Evolutionary conservation across 2,113 vertebrate genomes (phyloP).

Genomic region (Perca fluviatilis): DNA sequence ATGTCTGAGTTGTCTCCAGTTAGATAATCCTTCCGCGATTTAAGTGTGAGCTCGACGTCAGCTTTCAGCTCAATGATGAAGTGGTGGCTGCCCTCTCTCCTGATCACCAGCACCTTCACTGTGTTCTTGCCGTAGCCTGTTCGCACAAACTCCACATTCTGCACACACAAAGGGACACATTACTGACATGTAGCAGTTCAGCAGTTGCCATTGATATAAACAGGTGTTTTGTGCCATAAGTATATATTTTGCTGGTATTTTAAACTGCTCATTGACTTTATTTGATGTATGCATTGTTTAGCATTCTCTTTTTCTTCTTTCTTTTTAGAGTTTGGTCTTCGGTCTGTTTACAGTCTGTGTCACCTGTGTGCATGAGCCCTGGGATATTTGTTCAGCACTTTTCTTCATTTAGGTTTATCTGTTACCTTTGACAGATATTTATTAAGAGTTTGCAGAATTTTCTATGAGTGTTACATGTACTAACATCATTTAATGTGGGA

Average conservation of each 20-base stretch:
- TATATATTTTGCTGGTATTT: background rate
- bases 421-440: background rate
- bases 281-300: background rate
- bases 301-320: background rate
- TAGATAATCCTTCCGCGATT: constrained; percentile 90
- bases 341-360: background rate
- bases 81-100: constrained; percentile 86
- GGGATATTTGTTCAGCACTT: background rate
- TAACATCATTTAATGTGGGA: background rate
- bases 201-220: background rate
- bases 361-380: background rate
- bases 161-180: constrained; percentile 24
- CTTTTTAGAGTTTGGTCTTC: background rate
- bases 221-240: background rate
- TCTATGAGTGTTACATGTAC: background rate
- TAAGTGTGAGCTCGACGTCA: constrained; percentile 90
- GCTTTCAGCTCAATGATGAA: constrained; percentile 89
- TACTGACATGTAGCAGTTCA: background rate
- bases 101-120: constrained; percentile 91
- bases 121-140: constrained; percentile 95
- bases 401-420: background rate
- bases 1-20: constrained; percentile 91
- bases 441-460: background rate
- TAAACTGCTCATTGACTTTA: background rate
- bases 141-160: constrained; percentile 92